Percentiles rank a stretch among this genome's conserved stretches.
Conservation (phyloP, 2,797 vertebrate species). For the Clarias pachynema region DNA sequence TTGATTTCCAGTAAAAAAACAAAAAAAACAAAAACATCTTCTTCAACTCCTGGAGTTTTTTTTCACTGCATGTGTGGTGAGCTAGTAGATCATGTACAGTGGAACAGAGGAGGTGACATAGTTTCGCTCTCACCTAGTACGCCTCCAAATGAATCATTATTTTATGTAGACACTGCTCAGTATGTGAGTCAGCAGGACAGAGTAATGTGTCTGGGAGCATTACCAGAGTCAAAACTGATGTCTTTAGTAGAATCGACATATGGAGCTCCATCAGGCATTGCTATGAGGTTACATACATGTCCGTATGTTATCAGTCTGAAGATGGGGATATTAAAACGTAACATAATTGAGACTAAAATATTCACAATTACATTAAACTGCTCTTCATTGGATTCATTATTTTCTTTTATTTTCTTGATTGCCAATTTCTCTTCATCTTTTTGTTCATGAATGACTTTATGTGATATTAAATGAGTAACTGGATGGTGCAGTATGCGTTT, state of each 20-base stretch:
- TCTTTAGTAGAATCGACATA: conserved; percentile 3
- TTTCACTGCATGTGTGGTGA: not conserved
- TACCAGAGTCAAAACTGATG: not conserved
- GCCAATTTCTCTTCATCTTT: not conserved
- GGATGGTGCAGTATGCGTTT: not conserved
- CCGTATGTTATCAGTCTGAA: not conserved
- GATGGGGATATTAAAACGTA: not conserved
- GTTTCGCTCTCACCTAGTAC: not conserved
- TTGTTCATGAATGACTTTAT: not conserved
- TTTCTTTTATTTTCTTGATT: conserved; percentile 5
- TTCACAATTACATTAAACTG: not conserved
- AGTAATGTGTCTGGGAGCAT: conserved; percentile 21
- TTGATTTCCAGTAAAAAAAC: not conserved
- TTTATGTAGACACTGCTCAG: not conserved
- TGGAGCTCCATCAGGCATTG: not conserved
- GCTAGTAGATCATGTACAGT: not conserved
- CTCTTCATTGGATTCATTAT: not conserved
- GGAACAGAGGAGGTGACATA: not conserved
- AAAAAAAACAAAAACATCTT: too few species aligned
- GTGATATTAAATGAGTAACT: not conserved
- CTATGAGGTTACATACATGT: not conserved
- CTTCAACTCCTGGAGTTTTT: too few species aligned
- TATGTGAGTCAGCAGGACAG: conserved; percentile 8
- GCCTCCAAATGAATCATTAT: not conserved
- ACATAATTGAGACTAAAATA: too few species aligned